Evolutionary conservation across 2,113 vertebrate genomes (phyloP).

Genomic region (Lampris megalopsis): DNA sequence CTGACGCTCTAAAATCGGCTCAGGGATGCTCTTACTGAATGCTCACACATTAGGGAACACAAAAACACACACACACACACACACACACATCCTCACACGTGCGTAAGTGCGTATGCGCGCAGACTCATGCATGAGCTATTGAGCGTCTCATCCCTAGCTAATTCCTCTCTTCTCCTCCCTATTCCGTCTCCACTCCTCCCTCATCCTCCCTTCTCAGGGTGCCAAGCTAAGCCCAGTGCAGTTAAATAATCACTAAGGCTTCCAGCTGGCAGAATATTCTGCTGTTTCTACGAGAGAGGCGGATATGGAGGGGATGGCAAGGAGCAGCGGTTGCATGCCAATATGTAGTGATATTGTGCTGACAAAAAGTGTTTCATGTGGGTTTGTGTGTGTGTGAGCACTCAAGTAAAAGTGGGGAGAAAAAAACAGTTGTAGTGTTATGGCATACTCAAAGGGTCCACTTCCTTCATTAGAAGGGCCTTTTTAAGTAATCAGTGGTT

Average conservation of each 20-base stretch:
- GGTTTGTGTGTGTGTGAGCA: constrained; percentile 49
- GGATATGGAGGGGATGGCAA: constrained; percentile 66
- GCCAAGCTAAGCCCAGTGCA: constrained; percentile 80
- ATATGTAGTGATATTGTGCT: constrained; percentile 73
- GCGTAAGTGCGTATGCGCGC: constrained; percentile 17
- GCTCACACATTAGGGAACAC: constrained; percentile 70
- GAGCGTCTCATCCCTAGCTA: constrained; percentile 74
- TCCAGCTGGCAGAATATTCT: constrained; percentile 78
- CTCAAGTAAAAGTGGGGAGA: constrained; percentile 39
- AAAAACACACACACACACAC: constrained; percentile 61
- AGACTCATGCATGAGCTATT: constrained; percentile 11
- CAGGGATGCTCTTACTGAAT: constrained; percentile 70
- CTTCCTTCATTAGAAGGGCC: constrained; percentile 50
- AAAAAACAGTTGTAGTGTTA: constrained; percentile 33
- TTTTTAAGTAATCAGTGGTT: constrained; percentile 55
- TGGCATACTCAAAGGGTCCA: constrained; percentile 29
- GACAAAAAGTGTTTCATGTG: constrained; percentile 58
- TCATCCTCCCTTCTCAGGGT: constrained; percentile 67
- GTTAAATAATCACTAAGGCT: constrained; percentile 81
- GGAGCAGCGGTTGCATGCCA: constrained; percentile 73
- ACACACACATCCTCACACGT: not conserved
- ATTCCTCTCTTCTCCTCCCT: constrained; percentile 75
- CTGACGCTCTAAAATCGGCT: constrained; percentile 73
- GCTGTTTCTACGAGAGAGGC: constrained; percentile 52
- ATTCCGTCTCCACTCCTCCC: constrained; percentile 71